Evolutionary conservation across 2,797 vertebrate species (phyloP), one percentile per base, ranked within the genome.

Genomic region (Saxicola maurus): DNA sequence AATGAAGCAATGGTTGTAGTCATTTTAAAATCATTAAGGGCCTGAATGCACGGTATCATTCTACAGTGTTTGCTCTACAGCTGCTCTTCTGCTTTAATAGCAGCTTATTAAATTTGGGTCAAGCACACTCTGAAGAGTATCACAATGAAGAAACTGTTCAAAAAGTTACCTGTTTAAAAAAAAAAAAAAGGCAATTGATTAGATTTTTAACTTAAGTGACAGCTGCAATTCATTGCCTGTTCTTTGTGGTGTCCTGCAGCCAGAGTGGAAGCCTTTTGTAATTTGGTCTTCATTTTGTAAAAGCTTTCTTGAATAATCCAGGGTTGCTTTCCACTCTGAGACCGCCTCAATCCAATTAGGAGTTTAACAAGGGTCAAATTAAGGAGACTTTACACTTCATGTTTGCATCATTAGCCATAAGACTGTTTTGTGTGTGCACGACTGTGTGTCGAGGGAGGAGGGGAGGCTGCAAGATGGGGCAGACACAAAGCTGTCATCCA

Each of bases 311-410:
- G 97, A 98, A 98, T 98, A 98, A 98, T 97, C 96, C 92, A 97
- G 91, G 94, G 93, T 96, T 97, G 97, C 97, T 96, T 96, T 97
- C 97, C 97, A 96, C 97, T 97, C 92, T 66, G 91, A 96, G 97
- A 94, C 85, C 86, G 93, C 97, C 97, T 96, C 98, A 98, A 98
- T 99, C 98, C 98, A 99, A 98, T 99, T 98, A 99, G 97, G 97
- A 97, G 96, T 98, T 98, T 98, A 98, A 98, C 98, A 98, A 98
- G 98, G 98, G 98, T 98, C 98, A 98, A 96, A 98, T 98, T 98
- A 97, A 97, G 96, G 97, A 97, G 98, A 98, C 98, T 98, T 98
- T 98, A 97, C 97, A 98, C 98, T 98, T 97, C 97, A 96, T 96
- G 97, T 98, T 97, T 97, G 97, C 97, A 97, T 97, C 97, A 96